Conservation (phyloP, 2,113 vertebrate genomes). For the Aphelocoma coerulescens region DNA sequence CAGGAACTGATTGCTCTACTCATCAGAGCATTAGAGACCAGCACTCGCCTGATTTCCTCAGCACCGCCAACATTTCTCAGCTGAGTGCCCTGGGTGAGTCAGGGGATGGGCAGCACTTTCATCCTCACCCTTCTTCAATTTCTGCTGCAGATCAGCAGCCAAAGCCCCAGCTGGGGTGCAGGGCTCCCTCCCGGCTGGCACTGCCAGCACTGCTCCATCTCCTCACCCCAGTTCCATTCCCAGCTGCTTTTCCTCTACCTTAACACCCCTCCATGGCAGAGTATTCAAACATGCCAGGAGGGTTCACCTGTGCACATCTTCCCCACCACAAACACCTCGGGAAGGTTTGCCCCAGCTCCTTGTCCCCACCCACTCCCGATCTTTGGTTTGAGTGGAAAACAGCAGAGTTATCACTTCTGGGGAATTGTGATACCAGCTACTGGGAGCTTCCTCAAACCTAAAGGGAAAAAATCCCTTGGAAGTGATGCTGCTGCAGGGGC, state of each 20-base stretch:
- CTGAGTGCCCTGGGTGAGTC: background rate
- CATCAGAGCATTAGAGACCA: background rate
- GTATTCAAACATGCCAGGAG: background rate
- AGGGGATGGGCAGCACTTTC: background rate
- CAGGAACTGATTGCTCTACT: background rate
- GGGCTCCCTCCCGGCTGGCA: background rate
- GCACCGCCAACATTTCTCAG: background rate
- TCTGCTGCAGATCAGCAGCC: background rate
- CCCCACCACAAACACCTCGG: background rate
- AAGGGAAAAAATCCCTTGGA: background rate
- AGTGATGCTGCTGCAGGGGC: background rate
- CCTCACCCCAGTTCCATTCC: background rate
- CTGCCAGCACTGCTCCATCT: background rate
- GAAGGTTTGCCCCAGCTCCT: background rate
- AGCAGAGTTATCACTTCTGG: background rate
- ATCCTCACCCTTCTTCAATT: background rate
- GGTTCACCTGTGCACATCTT: background rate
- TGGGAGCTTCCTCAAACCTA: background rate
- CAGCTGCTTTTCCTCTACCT: background rate
- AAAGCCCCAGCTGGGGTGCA: no score
- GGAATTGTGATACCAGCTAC: accelerated
- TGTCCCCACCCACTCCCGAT: background rate
- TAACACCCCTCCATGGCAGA: background rate
- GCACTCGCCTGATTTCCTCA: background rate
- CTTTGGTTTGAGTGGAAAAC: background rate